Evolutionary conservation across 2,113 vertebrate species (phyloP), one percentile per base, ranked within the genome.

Genomic region (Phylloscopus whistleri): DNA sequence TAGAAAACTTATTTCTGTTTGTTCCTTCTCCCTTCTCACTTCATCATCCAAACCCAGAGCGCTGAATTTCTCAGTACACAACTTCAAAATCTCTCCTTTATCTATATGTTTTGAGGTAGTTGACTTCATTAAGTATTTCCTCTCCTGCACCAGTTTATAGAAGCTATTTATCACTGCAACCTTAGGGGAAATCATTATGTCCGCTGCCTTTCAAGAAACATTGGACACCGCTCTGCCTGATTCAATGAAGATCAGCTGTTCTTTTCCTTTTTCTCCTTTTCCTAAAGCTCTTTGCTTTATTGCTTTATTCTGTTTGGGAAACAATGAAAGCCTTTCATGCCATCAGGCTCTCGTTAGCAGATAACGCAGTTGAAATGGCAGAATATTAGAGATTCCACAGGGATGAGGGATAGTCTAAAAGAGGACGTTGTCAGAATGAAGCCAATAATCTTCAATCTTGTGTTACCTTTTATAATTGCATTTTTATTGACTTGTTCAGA

Each of bases 401-500:
- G 79, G 69, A 72, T 73, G 73, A 62, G 64, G 60, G 41, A 55
- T 79, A 58, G 27, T 63, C 84, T 87, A 48, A 93, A 80, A 82
- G 55, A 82, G 67, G 51, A 84, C n/a, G 3, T 87, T 96, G 67
- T 94, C 86, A 94, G 77, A 96, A 74, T 72, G 43, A 83, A 82
- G 35, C 79, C 20, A 52, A 43, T 59, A 84, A 87, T 92, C 81
- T 96, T 55, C 84, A 87, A 31, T 93, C 80, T 82, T 91, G 33
- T 94, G 80, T 94, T 93, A 88, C 67, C 72, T 97, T 97, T 97
- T 96, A 75, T 92, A 68, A 93, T 96, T 94, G 56, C 52, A 55
- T 93, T 96, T 94, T 94, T 95, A 97, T 97, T 97, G 91, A 96
- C 84, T 89, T 92, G 37, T 89, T 94, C 91, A 93, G 86, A 84